Evolutionary conservation across 2,888 invertebrate genomes (phyloP).

Genomic region (Lasioglossum oenotherae): DNA sequence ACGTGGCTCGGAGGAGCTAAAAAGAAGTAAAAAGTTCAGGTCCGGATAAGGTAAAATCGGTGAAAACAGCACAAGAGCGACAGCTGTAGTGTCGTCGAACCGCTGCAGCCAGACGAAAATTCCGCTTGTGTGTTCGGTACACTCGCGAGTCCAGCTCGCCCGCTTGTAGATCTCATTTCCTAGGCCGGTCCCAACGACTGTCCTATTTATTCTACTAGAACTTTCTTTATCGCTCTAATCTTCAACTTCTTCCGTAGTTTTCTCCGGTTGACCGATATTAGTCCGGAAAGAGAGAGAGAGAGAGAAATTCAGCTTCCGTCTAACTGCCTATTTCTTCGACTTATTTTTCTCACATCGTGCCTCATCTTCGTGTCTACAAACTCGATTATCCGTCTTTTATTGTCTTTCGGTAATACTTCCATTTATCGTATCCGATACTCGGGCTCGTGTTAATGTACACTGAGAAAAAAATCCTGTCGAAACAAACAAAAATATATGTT

Average conservation of each 20-base stretch:
- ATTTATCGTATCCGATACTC: neutral
- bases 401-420: neutral
- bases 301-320: conserved; percentile 71
- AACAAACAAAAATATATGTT: too few species aligned
- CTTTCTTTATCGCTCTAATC: conserved; percentile 23
- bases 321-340: conserved; percentile 74
- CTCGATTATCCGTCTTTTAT: neutral
- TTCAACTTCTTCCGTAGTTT: conserved; percentile 21
- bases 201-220: conserved; percentile 45
- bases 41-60: conserved; percentile 39
- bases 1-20: conserved; percentile 38
- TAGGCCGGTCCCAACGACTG: conserved; percentile 56
- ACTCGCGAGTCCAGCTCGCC: conserved; percentile 59
- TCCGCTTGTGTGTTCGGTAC: conserved; percentile 71
- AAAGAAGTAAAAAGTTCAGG: conserved; percentile 23
- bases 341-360: conserved; percentile 62
- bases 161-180: conserved; percentile 75
- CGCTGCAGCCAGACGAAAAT: conserved; percentile 69
- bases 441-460: neutral
- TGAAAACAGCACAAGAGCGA: conserved; percentile 38
- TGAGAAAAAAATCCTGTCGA: too few species aligned
- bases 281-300: conserved; percentile 45
- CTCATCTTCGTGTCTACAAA: neutral
- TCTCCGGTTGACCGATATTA: conserved; percentile 59
- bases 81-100: conserved; percentile 45